Evolutionary conservation across 2,888 invertebrate genomes (phyloP).

Genomic region (Orthosia incerta): DNA sequence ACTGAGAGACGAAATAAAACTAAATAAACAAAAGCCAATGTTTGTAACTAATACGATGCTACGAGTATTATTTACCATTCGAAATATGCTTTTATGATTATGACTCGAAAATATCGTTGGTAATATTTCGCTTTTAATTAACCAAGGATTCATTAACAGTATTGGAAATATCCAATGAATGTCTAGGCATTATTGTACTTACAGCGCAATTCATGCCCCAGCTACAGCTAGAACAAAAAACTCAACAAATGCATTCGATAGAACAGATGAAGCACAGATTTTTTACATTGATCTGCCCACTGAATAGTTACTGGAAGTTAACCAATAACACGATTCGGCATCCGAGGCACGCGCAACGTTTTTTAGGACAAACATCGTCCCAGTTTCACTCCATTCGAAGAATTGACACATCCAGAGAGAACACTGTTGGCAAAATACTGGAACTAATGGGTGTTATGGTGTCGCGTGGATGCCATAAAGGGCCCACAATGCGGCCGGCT

Average conservation of each 20-base stretch:
- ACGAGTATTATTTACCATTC: slow-evolving; percentile 5
- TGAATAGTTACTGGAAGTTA: slow-evolving; percentile 67
- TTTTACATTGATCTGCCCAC: slow-evolving; percentile 53
- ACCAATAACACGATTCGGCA: slow-evolving; percentile 63
- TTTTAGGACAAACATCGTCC: slow-evolving; percentile 80
- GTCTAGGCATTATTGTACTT: neutral
- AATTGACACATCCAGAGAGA: slow-evolving; percentile 75
- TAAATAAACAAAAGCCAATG: slow-evolving; percentile 31
- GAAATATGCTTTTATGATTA: slow-evolving; percentile 30
- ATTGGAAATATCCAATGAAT: slow-evolving; percentile 7
- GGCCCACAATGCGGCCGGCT: slow-evolving; percentile 86
- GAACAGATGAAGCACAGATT: slow-evolving; percentile 51
- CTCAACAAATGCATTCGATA: slow-evolving; percentile 22
- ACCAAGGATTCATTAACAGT: neutral
- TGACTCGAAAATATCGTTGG: slow-evolving; percentile 2
- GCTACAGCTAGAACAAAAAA: slow-evolving; percentile 15
- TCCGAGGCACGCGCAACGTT: slow-evolving; percentile 83
- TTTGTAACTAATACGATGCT: slow-evolving; percentile 25
- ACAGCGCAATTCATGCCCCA: neutral
- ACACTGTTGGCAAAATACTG: slow-evolving; percentile 88
- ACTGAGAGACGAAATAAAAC: slow-evolving; percentile 22
- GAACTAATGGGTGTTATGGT: slow-evolving; percentile 88
- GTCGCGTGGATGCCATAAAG: slow-evolving; percentile 90
- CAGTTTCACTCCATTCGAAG: slow-evolving; percentile 85
- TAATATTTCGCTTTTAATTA: slow-evolving; percentile 17